Base-by-base conservation (phyloP, 2,113 vertebrate genomes). In the Plecturocebus donacophilus region DNA sequence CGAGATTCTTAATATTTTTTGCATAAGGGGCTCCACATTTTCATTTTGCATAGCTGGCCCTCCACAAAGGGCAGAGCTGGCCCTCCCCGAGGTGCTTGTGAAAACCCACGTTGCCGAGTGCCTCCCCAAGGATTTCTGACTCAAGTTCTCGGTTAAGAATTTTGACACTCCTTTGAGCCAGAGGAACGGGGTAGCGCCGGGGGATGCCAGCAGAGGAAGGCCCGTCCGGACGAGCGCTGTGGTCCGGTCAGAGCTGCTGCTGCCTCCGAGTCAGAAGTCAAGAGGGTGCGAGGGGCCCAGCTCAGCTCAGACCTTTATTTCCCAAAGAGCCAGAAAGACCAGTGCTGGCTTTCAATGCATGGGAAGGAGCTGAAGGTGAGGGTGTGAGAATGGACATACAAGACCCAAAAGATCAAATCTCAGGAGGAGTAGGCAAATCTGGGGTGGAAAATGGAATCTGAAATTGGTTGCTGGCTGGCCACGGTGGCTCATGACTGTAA, bases 311-410 rank as follows among this genome's bases (percentile, higher is more conserved):
- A 30, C 8, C 12, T 49, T 49, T 5, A 6, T 35, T 14, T 70
- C 49, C 42, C 35, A 17, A 10, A 68, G 25, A 20, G 12, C 19
- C 56, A 32, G 47, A 27, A 54, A 56, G 40, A 30, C 8, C 6
- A n/a, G 64, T 1, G 4, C 40, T 0, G 12, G 27, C 42, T 70
- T 13, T 64, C 23, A 3, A 14, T 0, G 4, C 20, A 8, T 1
- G 12, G 52, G 79, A 8, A n/a, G 2, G 3, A 25, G 79, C 3
- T 12, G 14, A 73, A 8, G 38, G 61, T 0, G 40, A 47, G 45
- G 0, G 8, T 8, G 5, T 45, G 54, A 56, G 58, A n/a, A 47
- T 14, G 27, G 38, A 21, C 25, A 42, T 1, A 6, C 1, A 0
- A 1, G 20, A 42, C 16, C 21, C 16, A 0, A 2, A 68, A 21